Evolutionary conservation across 2,113 vertebrate genomes (phyloP), one percentile per base, ranked within the genome.

Genomic region (Peucedramus taeniatus): DNA sequence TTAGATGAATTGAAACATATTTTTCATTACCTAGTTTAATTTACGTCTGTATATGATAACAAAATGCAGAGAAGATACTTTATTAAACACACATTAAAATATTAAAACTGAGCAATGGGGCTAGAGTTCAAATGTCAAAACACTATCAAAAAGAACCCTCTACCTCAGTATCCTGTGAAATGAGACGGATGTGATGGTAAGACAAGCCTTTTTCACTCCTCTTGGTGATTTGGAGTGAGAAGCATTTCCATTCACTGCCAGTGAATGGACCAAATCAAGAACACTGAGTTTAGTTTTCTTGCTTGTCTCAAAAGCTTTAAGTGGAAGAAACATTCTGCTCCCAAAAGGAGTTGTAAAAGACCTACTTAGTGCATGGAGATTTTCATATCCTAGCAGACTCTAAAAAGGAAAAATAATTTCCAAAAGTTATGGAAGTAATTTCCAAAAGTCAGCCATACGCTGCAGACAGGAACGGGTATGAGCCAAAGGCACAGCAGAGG

Each of bases 391-490:
- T 65, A 65, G 42, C 35, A 35, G 35, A 57, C 7, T 24, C 60
- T 28, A 60, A 66, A 94, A 80, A 59, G 26, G 63, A 14, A 63
- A 72, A 77, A 69, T 68, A 20, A 71, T 63, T 86, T 64, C 18
- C 19, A 37, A 31, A 89, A 74, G 30, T 17, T 7, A 7, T 39
- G 56, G 44, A 44, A 44, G 44, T 44, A 44, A 44, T 44, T 44
- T 65, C 24, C 17, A 39, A 31, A 87, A 71, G 37, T 63, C 39
- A 75, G 54, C 27, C 22, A 21, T 20, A 42, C 24, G 13, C 15
- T 35, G 56, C 56, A 74, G 54, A 23, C 54, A 57, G 54, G 37
- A 49, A 16, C 0, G 0, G 19, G 8, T 20, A 31, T 1, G 6
- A 90, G 33, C n/a, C 71, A 83, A 69, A 94, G 45, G 68, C 54